Evolutionary conservation across 2,888 invertebrate species (phyloP).

Genomic region (Watsonalla binaria): DNA sequence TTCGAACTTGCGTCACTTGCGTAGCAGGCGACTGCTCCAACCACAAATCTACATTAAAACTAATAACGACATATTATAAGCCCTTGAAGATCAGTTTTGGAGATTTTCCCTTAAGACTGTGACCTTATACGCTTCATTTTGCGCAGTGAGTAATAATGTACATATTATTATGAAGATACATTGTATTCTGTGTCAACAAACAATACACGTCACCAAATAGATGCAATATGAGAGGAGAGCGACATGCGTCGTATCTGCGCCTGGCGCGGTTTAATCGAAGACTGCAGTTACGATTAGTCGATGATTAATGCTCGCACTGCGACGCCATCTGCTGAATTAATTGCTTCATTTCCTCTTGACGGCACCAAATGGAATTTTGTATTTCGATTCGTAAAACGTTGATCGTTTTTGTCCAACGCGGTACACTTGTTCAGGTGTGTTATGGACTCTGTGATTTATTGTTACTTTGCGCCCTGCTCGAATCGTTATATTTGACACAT

Average conservation of each 20-base stretch:
- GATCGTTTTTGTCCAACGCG: conserved; percentile 56
- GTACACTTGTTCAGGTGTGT: conserved; percentile 61
- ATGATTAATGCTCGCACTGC: conserved; percentile 77
- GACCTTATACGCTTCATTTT: too few relatives aligned
- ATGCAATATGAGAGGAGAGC: conserved; percentile 19
- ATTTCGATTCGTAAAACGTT: conserved; percentile 65
- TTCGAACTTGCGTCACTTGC: too few relatives aligned
- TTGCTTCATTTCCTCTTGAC: conserved; percentile 78
- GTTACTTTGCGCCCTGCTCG: conserved; percentile 36
- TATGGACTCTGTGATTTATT: conserved; percentile 60
- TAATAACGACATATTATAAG: too few relatives aligned
- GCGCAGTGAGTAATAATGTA: too few relatives aligned
- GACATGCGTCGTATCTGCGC: conserved; percentile 33
- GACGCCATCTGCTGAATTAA: conserved; percentile 78
- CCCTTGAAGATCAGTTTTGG: too few relatives aligned
- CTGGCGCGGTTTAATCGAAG: conserved; percentile 70
- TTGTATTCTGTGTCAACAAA: too few relatives aligned
- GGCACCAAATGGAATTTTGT: conserved; percentile 76
- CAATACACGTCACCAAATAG: too few relatives aligned
- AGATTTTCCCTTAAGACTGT: too few relatives aligned
- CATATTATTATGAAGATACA: too few relatives aligned
- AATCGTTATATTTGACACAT: conserved; percentile 36
- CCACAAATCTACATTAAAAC: too few relatives aligned
- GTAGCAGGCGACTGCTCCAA: too few relatives aligned
- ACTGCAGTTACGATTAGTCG: conserved; percentile 78